Evolutionary conservation across 2,113 vertebrate species (phyloP).

Genomic region (Athene noctua): DNA sequence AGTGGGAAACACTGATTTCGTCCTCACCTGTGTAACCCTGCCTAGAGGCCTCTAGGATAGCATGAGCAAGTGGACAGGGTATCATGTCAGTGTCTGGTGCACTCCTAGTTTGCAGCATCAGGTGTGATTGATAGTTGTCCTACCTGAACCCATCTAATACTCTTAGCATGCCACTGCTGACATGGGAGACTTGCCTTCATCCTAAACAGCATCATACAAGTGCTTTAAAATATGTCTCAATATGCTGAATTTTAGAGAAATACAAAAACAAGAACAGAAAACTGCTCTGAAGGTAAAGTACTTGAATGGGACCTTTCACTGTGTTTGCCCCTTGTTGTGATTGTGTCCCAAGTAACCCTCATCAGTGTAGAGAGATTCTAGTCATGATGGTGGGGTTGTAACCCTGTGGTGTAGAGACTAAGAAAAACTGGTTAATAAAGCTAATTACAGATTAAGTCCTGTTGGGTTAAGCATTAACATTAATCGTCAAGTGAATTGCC

Average conservation of each 20-base stretch:
- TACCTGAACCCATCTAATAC: neutral
- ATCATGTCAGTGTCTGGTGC: accelerated
- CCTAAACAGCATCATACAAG: neutral
- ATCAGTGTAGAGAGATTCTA: neutral
- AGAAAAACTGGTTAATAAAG: neutral
- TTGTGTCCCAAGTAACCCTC: neutral
- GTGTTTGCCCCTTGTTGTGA: neutral
- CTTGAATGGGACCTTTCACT: neutral
- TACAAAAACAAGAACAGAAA: neutral
- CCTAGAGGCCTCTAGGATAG: neutral
- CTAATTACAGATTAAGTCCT: neutral
- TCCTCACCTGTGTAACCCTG: neutral
- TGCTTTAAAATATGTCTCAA: neutral
- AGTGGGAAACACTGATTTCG: neutral
- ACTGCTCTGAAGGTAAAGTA: neutral
- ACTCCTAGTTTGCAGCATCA: neutral
- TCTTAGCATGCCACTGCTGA: neutral
- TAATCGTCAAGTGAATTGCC: neutral
- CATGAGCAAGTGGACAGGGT: neutral
- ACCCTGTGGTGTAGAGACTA: neutral
- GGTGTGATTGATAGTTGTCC: neutral
- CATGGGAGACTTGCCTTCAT: neutral
- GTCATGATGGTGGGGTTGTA: neutral
- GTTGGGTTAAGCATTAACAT: neutral
- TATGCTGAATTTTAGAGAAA: neutral